Base-by-base conservation (phyloP, 2,888 invertebrate genomes). In the Dermolepida albohirtum region DNA sequence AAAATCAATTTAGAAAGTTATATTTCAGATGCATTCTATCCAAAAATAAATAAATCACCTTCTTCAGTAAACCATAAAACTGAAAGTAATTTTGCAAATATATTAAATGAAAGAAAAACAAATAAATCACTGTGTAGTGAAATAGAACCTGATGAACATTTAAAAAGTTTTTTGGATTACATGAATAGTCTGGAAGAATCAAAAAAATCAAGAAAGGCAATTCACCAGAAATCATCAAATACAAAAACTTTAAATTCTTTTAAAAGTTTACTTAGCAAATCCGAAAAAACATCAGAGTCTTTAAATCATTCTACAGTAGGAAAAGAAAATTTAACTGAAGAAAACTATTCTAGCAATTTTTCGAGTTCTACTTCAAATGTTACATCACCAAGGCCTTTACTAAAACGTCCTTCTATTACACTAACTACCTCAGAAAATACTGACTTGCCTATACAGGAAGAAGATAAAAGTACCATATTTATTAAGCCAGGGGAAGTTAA, bases 401-500 rank as follows among this genome's bases (percentile, higher is more conserved):
- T 69, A 27, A 63, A 67, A 67, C 67, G 50, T 66, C 69, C 69
- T 50, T 50, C 64, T 17, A 52, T 65, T 34, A 54, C 64, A 22
- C 40, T 68, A 51, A 65, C 57, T 67, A 64, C 64, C 65, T 64
- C 67, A 8, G 52, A 69, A 51, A 34, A 63, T 29, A 34, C 43
- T 4, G 29, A 59, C 27, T 40, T 47, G 22, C 41, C 49, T 11
- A 29, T 43, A 16, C 49, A 41, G 10, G 66, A 50, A 27, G 39
- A 11, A 57, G 54, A 14, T 52, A 55, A 40, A 34, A 63, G 54
- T 54, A 41, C 50, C 8, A 52, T 67, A 41, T 63, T 49, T 11
- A 63, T 74, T 29, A 68, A 69, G 44, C 67, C 67, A 52, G 74
- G 72, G 2, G 72, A 73, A 57, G 68, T 67, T 34, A 67, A 68